Percentiles rank a stretch among this genome's conserved stretches.
These are phyloP conservation scores for Brotogeris chrysoptera DNA, from an alignment of 2,797 vertebrate genomes.

Conservation along the genomic window DNA sequence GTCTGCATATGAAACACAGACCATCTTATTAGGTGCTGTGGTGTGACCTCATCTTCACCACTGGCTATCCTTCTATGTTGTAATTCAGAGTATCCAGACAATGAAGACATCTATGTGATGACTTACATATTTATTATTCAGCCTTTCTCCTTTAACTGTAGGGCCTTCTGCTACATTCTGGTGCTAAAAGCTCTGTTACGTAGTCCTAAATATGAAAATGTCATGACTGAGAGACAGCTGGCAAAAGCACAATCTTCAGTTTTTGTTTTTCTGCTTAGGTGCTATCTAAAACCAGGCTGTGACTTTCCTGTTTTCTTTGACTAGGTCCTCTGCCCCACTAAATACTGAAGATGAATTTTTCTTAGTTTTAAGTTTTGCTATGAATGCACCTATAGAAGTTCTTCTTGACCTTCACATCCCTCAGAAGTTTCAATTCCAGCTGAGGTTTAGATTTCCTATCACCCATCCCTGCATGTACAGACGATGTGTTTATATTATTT, in stretches of 20 bases:
- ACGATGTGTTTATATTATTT: background rate
- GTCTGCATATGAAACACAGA: background rate
- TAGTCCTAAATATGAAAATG: background rate
- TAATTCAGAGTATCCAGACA: background rate
- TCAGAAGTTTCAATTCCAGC: background rate
- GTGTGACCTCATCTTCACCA: background rate
- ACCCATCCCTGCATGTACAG: background rate
- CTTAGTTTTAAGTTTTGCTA: background rate
- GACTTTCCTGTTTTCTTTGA: background rate
- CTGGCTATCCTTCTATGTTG: background rate
- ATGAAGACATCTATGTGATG: background rate
- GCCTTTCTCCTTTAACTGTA: background rate
- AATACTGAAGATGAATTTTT: background rate
- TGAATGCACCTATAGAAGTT: background rate
- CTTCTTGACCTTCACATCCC: background rate
- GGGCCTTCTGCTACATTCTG: background rate
- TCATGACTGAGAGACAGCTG: background rate
- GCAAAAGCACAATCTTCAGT: background rate
- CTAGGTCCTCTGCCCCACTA: background rate
- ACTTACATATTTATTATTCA: background rate
- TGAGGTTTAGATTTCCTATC: background rate
- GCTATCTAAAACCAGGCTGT: background rate
- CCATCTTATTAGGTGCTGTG: background rate
- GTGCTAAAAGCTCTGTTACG: background rate
- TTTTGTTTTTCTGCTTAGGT: background rate